Conservation (phyloP, 2,113 vertebrate genomes). For the Nyctereutes procyonoides region DNA sequence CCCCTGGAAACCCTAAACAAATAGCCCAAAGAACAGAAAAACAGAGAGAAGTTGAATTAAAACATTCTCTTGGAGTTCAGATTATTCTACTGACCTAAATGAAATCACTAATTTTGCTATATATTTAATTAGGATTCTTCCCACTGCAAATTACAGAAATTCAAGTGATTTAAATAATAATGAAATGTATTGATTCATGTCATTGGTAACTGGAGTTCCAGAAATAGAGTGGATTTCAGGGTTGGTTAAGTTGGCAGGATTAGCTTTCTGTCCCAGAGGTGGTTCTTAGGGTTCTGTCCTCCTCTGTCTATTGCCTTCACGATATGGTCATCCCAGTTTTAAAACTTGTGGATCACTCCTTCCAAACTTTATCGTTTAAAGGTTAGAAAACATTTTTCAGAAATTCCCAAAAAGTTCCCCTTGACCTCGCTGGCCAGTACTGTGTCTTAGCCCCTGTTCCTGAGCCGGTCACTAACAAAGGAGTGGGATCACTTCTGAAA, state of each 20-base stretch:
- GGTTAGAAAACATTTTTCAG: neutral
- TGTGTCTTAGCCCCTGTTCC: neutral
- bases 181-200: neutral
- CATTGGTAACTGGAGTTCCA: neutral
- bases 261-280: neutral
- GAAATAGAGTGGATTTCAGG: neutral
- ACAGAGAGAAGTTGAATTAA: neutral
- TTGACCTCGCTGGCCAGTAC: neutral
- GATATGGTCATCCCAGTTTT: neutral
- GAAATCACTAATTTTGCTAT: constrained; percentile 52
- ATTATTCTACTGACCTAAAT: constrained; percentile 39
- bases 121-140: constrained; percentile 72
- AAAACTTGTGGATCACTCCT: neutral
- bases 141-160: neutral
- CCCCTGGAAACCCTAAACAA: neutral
- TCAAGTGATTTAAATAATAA: constrained; percentile 17
- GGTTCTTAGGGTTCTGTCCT: neutral
- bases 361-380: neutral
- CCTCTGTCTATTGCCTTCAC: neutral
- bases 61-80: neutral
- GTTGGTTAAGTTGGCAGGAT: neutral
- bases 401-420: neutral
- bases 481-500: neutral
- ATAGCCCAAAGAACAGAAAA: constrained; percentile 38
- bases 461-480: neutral